Evolutionary conservation across 92 coral and sea anemone species (phyloP), one percentile per base, ranked within the genome.

Genomic region (Metridium senile): DNA sequence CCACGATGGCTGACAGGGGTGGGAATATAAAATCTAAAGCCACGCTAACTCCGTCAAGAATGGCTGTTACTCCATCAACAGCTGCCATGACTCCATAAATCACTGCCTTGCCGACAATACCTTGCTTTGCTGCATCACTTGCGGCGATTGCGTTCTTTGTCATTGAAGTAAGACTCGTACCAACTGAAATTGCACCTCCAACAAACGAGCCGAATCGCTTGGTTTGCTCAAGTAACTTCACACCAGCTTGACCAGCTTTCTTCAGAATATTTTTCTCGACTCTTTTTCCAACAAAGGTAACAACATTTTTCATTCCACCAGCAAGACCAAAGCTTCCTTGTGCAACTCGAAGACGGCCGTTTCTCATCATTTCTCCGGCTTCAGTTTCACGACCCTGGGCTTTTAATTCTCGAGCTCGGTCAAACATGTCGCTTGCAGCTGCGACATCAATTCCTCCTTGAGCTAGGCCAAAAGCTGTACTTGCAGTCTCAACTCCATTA

Each of bases 261-360:
- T 33, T 17, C 17, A 13, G 7, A 34, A 74, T 13, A 2, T 59
- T 61, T 22, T 57, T 59, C 25, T 74, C 35, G 0, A 74, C 33
- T 33, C 80, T 57, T 59, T 58, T 74, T 11, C 80, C 80, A 11
- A 35, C 80, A 59, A 74, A 74, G 33, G 47, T 39, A 11, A 7
- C 35, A 26, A 74, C 80, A 23, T 59, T 61, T 21, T 74, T 58
- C 58, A 74, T 26, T 59, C 80, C 80, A 39, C 45, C 32, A 1
- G 80, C 80, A 1, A 74, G 23, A 32, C 80, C 80, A 61, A 74
- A 74, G 71, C 80, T 74, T 34, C 80, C 80, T 74, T 74, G 80
- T 0, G 80, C 80, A 23, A 74, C 59, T 16, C 80, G 69, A 22
- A 74, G 80, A 21, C 27, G 53, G 11, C 80, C 80, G n/a, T 74